phyloP scores from a whole-genome alignment of 92 coral and sea anemone genomes.

The Porites divaricata region DNA sequence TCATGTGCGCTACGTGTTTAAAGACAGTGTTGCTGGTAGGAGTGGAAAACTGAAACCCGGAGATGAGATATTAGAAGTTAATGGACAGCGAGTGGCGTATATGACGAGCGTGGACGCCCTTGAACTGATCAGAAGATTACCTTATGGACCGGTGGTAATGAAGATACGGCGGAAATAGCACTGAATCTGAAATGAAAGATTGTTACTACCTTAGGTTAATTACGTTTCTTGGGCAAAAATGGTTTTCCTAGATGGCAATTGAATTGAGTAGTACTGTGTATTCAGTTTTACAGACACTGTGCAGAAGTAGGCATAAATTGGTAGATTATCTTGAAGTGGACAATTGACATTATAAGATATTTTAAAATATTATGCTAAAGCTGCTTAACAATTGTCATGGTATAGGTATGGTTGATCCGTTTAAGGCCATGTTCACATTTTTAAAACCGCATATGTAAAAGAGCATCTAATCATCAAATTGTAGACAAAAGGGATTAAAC shows the following conservation, averaged over 20 bases:
- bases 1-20: constrained; percentile 86
- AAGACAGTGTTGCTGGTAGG: constrained; percentile 75
- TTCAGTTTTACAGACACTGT: not conserved
- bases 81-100: constrained; percentile 85
- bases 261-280: not conserved
- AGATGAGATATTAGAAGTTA: constrained; percentile 94
- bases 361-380: too few relatives aligned
- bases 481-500: too few relatives aligned
- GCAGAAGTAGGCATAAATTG: not conserved
- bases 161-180: constrained; percentile 69
- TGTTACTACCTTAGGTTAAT: not conserved
- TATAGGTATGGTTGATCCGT: too few relatives aligned
- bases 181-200: too few relatives aligned
- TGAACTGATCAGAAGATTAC: constrained; percentile 81
- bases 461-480: too few relatives aligned
- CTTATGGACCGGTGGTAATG: constrained; percentile 89
- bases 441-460: too few relatives aligned
- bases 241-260: not conserved
- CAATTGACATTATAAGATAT: not conserved
- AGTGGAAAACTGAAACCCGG: constrained; percentile 79
- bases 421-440: too few relatives aligned
- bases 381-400: too few relatives aligned
- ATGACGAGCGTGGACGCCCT: constrained; percentile 92
- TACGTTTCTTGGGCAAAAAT: not conserved
- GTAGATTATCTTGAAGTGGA: not conserved